These are phyloP conservation scores for Papilio aristodemus DNA, from an alignment of 1,140 invertebrate genomes.

Conservation along the genomic window DNA sequence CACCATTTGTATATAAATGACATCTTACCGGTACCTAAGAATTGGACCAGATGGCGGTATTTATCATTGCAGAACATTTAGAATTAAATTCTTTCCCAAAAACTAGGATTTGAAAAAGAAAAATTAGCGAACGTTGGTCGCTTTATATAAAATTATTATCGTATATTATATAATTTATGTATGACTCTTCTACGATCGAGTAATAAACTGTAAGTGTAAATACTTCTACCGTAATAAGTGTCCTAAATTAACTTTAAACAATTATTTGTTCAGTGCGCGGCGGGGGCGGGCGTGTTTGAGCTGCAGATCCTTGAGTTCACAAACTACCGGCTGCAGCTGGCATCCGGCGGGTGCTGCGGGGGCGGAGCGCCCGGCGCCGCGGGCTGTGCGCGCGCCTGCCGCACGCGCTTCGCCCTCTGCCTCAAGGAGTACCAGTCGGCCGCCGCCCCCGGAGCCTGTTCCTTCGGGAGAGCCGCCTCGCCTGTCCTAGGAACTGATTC, in stretches of 20 bases:
- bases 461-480: slow-evolving; percentile 93
- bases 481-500: slow-evolving; percentile 91
- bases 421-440: slow-evolving; percentile 95
- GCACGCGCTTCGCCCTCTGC: slow-evolving; percentile 92
- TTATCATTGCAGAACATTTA: too few relatives aligned
- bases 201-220: too few relatives aligned
- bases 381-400: slow-evolving; percentile 84
- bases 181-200: too few relatives aligned
- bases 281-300: slow-evolving; percentile 93
- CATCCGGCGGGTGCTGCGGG: slow-evolving; percentile 91
- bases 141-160: too few relatives aligned
- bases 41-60: too few relatives aligned
- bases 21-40: too few relatives aligned
- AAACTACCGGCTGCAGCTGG: slow-evolving; percentile 90
- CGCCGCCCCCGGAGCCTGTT: slow-evolving; percentile 91
- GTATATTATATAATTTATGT: too few relatives aligned
- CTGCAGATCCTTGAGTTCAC: slow-evolving; percentile 94
- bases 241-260: neutral
- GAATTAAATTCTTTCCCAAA: too few relatives aligned
- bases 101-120: too few relatives aligned
- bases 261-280: slow-evolving; percentile 81
- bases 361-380: slow-evolving; percentile 77
- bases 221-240: too few relatives aligned
- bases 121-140: too few relatives aligned
- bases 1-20: too few relatives aligned